Base-by-base conservation (phyloP, 2,113 vertebrate genomes). In the Plectropomus leopardus region DNA sequence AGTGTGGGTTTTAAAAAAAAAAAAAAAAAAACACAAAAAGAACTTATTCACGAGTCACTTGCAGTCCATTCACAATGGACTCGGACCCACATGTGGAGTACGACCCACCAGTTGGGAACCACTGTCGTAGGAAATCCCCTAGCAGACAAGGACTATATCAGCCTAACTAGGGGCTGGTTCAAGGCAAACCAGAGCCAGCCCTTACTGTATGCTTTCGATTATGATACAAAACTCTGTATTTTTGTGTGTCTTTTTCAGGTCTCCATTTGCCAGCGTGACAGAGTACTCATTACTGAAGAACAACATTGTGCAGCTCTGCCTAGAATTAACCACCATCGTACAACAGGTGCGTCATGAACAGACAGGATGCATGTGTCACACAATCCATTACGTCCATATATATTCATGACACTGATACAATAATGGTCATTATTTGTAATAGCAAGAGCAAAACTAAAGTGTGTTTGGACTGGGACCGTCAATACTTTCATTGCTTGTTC, bases 201-300 rank as follows among this genome's bases (percentile, higher is more conserved):
- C n/a, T n/a, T n/a, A n/a, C n/a, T n/a, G n/a, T n/a, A n/a, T n/a
- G n/a, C n/a, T n/a, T n/a, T n/a, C n/a, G n/a, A n/a, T n/a, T n/a
- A n/a, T n/a, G n/a, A n/a, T n/a, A n/a, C n/a, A n/a, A n/a, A n/a
- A n/a, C 3, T 79, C 47, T 60, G 15, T 15, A 66, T 86, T 36
- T 15, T 78, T 84, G n/a, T n/a, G n/a, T 44, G 67, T 88, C 50
- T 82, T 14, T 82, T 85, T 17, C 94, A 99, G 97, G 94, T 96
- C 97, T 90, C 97, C 97, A 0, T 97, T 98, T 86, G 97, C 97
- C 92, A 97, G 96, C 2, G 97, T 98, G 95, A 96, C 96, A 58
- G 98, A 98, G 91, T 98, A 98, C 88, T 98, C 96, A 15, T 93
- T 97, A 92, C 94, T 98, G 93, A 98, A 98, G 96, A 98, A 96